These are phyloP conservation scores for Stegodyphus mimosarum DNA, from an alignment of 1,140 invertebrate species.

Conservation along the genomic window DNA sequence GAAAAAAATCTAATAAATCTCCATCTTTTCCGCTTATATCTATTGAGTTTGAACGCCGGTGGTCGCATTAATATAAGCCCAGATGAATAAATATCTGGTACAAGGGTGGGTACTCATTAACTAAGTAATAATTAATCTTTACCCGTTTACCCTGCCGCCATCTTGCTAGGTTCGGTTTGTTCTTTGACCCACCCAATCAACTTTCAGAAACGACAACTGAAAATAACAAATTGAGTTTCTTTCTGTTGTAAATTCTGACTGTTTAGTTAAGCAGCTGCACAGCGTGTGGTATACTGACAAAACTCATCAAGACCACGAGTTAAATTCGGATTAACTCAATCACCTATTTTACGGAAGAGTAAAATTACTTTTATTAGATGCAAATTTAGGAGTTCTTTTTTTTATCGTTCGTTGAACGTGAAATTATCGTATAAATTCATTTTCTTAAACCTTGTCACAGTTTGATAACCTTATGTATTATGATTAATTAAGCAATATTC, in stretches of 20 bases:
- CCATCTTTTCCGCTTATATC: conserved; percentile 48
- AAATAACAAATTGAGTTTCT: conserved; percentile 7
- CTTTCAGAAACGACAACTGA: not conserved
- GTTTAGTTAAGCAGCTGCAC: too few species aligned
- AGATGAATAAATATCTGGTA: conserved; percentile 60
- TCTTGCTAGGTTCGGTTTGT: conserved; percentile 12
- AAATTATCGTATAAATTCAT: too few species aligned
- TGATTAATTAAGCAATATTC: too few species aligned
- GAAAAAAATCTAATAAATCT: conserved; percentile 58
- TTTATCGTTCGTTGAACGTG: too few species aligned
- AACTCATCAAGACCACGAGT: too few species aligned
- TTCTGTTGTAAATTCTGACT: not conserved
- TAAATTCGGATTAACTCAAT: too few species aligned
- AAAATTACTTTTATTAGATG: too few species aligned
- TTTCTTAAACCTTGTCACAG: too few species aligned
- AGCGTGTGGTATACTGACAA: too few species aligned
- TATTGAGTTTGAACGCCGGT: conserved; percentile 60
- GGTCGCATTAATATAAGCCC: conserved; percentile 52
- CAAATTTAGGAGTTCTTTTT: too few species aligned
- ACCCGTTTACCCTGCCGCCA: conserved; percentile 47
- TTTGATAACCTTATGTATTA: too few species aligned
- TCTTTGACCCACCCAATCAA: conserved; percentile 26
- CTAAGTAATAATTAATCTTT: conserved; percentile 60
- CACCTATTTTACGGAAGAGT: too few species aligned
- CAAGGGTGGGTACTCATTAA: conserved; percentile 59